Evolutionary conservation across 2,797 vertebrate genomes (phyloP).

Genomic region (Poecilia picta): DNA sequence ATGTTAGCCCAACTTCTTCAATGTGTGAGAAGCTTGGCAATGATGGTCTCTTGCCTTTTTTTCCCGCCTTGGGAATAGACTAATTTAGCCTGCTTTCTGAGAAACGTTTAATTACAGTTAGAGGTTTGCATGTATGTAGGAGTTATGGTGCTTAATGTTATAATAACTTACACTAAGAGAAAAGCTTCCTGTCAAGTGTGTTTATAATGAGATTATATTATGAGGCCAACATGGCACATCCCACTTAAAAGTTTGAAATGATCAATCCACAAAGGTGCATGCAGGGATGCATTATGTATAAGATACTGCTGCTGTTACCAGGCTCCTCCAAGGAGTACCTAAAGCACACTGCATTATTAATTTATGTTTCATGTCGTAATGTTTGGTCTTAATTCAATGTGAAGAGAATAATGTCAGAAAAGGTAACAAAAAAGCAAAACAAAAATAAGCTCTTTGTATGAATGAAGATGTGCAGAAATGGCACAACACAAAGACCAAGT

Average conservation of each 20-base stretch:
- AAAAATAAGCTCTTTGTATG: neutral
- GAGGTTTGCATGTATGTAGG: neutral
- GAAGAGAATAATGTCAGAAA: neutral
- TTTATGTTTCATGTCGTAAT: neutral
- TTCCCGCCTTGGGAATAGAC: neutral
- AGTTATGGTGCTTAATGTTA: neutral
- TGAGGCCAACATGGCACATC: neutral
- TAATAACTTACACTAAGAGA: neutral
- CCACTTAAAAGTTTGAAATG: neutral
- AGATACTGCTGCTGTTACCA: neutral
- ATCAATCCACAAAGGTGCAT: neutral
- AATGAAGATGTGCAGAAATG: neutral
- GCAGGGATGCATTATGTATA: neutral
- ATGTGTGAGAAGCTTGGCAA: neutral
- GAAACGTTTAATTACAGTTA: neutral
- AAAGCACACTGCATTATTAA: neutral
- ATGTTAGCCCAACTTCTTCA: neutral
- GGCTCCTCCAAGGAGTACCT: neutral
- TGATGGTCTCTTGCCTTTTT: neutral
- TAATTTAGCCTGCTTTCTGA: neutral
- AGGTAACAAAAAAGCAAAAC: neutral
- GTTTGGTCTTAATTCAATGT: neutral
- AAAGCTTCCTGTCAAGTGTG: neutral
- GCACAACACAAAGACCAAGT: neutral
- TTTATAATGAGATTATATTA: neutral